These are phyloP conservation scores for Trachelus troglodyta DNA, from an alignment of 2,888 invertebrate species.

Conservation along the genomic window DNA sequence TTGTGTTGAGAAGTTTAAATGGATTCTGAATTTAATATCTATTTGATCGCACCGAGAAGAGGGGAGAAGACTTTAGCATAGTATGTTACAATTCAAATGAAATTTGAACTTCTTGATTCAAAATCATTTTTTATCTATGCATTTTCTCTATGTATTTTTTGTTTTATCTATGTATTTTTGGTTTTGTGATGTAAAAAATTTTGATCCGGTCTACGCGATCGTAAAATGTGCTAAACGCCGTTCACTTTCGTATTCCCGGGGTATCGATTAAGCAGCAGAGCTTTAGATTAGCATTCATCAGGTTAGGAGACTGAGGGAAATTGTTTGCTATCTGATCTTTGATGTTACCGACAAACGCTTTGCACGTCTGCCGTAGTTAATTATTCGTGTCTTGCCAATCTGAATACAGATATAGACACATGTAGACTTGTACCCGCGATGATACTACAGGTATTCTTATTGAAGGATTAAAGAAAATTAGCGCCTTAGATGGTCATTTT, in stretches of 20 bases:
- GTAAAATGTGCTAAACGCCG: background rate
- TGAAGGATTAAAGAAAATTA: background rate
- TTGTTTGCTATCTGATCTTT: conserved; percentile 25
- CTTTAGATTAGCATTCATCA: conserved; percentile 38
- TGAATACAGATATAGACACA: background rate
- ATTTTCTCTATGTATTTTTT: background rate
- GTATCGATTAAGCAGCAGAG: conserved; percentile 11
- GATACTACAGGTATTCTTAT: background rate
- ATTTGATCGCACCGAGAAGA: background rate
- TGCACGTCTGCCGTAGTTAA: background rate
- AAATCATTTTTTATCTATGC: background rate
- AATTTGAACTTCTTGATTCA: background rate
- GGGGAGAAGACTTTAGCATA: background rate
- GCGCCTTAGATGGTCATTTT: background rate
- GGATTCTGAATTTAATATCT: background rate
- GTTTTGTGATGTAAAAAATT: background rate
- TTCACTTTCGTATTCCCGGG: background rate
- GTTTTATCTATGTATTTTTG: background rate
- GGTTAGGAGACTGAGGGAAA: conserved; percentile 24
- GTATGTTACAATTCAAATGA: background rate
- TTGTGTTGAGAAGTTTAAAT: background rate
- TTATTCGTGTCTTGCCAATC: background rate
- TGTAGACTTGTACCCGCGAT: background rate
- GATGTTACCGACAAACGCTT: conserved; percentile 33
- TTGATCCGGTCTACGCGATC: background rate